Evolutionary conservation across 2,888 invertebrate species (phyloP), one percentile per base, ranked within the genome.

Genomic region (Chloroclystis v-ata): DNA sequence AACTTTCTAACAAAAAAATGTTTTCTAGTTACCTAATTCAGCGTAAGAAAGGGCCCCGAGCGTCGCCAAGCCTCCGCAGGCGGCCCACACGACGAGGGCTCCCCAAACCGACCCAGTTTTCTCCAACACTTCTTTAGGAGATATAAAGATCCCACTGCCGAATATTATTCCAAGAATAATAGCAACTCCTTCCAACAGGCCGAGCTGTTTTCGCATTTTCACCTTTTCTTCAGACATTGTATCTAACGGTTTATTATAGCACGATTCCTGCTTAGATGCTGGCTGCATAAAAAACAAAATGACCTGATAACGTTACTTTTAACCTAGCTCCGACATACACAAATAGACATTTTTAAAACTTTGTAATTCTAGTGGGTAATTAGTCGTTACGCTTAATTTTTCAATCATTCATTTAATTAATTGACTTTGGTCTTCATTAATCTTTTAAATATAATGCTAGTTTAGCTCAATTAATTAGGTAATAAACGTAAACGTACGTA

Each of bases 11-110:
- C 2, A 26, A 26, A 2, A 8, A 3, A 6, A 8, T 4, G 26
- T 6, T 1, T n/a, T n/a, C 1, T 26, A 37, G 72, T 78, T 80
- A 67, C 94, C 99, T 52, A 99, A 85, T 89, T 99, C 99, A 7
- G 99, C 98, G 76, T 99, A 99, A 63, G 98, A 98, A 30, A 98
- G 82, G 1, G 99, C 98, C 6, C 99, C 99, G 25, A 98, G 90
- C 83, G 96, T 95, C 0, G 97, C 97, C 28, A 98, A 86, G 3
- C 95, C 67, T 1, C 98, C 98, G 73, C 97, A 97, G 1, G 93
- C 78, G 0, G 93, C 89, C 98, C 98, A 98, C 40, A 98, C 92
- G 1, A 94, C 77, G 12, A 98, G 78, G 0, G 97, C 95, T 16
- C 95, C 90, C 57, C 97, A 97, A 7, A 97, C 94, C 3, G 97